These are phyloP conservation scores for Cerastis rubricosa DNA, from an alignment of 2,888 invertebrate species.

Conservation along the genomic window DNA sequence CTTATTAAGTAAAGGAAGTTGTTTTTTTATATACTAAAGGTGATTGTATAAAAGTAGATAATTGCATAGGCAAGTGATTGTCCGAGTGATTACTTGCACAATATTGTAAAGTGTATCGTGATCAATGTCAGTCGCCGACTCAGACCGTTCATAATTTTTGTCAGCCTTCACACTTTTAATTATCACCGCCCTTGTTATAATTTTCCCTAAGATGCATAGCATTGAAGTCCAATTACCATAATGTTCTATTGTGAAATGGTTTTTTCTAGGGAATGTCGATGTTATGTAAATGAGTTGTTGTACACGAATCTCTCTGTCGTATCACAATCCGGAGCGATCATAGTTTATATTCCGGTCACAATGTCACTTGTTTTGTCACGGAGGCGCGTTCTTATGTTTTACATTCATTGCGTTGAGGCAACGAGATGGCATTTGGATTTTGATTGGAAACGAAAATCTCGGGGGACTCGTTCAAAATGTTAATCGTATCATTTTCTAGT, in stretches of 20 bases:
- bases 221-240: constrained; percentile 57
- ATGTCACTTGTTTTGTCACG: constrained; percentile 43
- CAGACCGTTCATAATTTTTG: constrained; percentile 73
- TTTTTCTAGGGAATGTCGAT: constrained; percentile 32
- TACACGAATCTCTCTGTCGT: constrained; percentile 50
- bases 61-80: constrained; percentile 50
- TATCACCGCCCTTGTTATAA: constrained; percentile 58
- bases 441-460: constrained; percentile 36
- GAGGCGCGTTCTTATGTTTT: constrained; percentile 50
- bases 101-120: constrained; percentile 49
- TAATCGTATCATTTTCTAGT: constrained; percentile 44
- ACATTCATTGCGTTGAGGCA: constrained; percentile 50
- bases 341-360: constrained; percentile 64
- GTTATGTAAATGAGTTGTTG: constrained; percentile 35
- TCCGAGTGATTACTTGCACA: constrained; percentile 51
- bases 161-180: constrained; percentile 71
- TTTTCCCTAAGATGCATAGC: constrained; percentile 46
- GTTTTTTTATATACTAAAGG: constrained; percentile 31
- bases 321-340: constrained; percentile 33
- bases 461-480: constrained; percentile 22
- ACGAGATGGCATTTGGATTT: constrained; percentile 31
- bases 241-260: constrained; percentile 56
- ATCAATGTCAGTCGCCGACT: constrained; percentile 65
- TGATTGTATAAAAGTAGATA: constrained; percentile 39
- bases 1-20: constrained; percentile 49